Percentiles rank a stretch among this genome's conserved stretches.
Evolutionary conservation across 2,888 invertebrate genomes (phyloP).

Genomic region (Nymphalis urticae): DNA sequence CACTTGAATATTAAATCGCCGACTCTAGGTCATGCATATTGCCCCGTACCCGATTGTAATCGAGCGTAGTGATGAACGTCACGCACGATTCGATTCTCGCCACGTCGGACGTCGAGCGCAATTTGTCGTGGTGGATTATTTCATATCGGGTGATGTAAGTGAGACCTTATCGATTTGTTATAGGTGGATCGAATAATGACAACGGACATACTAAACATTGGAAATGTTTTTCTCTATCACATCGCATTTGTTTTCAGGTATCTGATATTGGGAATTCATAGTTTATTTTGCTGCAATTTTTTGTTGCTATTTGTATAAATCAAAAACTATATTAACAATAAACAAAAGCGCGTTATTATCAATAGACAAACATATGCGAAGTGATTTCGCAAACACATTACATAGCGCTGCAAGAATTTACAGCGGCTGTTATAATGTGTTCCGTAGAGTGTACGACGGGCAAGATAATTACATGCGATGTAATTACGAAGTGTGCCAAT

Average conservation of each 20-base stretch:
- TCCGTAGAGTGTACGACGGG: slow-evolving; percentile 40
- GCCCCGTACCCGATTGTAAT: slow-evolving; percentile 61
- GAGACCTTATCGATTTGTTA: slow-evolving; percentile 13
- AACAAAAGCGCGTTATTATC: not conserved
- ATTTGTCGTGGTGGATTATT: slow-evolving; percentile 35
- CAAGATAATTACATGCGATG: slow-evolving; percentile 45
- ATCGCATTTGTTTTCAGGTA: not conserved
- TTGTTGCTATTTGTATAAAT: no score
- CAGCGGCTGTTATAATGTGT: slow-evolving; percentile 44
- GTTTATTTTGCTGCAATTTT: not conserved
- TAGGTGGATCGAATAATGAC: slow-evolving; percentile 12
- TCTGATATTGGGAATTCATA: not conserved
- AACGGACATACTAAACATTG: not conserved
- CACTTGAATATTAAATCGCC: slow-evolving; percentile 72
- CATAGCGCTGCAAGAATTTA: slow-evolving; percentile 39
- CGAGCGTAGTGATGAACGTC: slow-evolving; percentile 43
- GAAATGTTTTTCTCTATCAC: not conserved
- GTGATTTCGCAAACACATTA: slow-evolving; percentile 31
- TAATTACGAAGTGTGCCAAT: slow-evolving; percentile 54
- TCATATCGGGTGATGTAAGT: slow-evolving; percentile 24
- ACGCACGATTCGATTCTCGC: slow-evolving; percentile 54
- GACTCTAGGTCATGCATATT: slow-evolving; percentile 74
- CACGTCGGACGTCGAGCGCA: slow-evolving; percentile 24
- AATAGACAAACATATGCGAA: slow-evolving; percentile 15
- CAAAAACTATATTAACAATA: not conserved